Evolutionary conservation across 1,140 invertebrate genomes (phyloP), one percentile per base, ranked within the genome.

Genomic region (Platyura marginata): DNA sequence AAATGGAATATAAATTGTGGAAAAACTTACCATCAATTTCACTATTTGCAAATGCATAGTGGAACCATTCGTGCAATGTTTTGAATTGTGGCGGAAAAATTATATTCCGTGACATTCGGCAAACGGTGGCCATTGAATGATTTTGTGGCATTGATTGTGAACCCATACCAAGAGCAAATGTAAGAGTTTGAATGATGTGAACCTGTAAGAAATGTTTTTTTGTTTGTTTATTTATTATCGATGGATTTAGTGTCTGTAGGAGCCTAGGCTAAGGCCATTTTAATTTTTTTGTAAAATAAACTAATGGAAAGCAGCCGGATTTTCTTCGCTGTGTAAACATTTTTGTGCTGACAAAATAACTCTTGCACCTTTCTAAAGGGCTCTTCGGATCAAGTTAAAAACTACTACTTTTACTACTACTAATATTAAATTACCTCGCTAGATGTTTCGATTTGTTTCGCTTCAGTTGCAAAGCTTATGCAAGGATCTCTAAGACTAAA

Each of bases 71-170:
- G 50, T 86, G 79, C 9, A 93, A 66, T 16, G 82, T 83, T 59
- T 89, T 86, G 61, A 94, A 95, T 62, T 94, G 91, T 20, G 90
- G 91, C 38, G 90, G 90, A 63, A 94, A 94, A 18, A 93, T 73
- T 41, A 93, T 77, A 49, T 85, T 89, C 39, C 91, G 69, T 34
- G 87, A 86, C 45, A 96, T 79, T 53, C 85, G 78, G 57, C 87
- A 92, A 19, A 96, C 88, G 1, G 85, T 92, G 9, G 85, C 90
- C 82, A 90, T 91, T 21, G 79, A 87, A 54, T 79, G 76, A 60
- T 84, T 79, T 44, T 81, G 75, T 20, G 72, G 74, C 53, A 77
- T 71, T 52, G 77, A 67, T 52, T 73, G 64, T 40, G 70, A 69
- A 9, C 65, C 70, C 48, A 80, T 68, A 0, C 92, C 91, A 44